A percentile compares a stretch with the other conserved stretches of the same genome.
Evolutionary conservation across 2,797 vertebrate genomes (phyloP).

Genomic region (Labroides dimidiatus): DNA sequence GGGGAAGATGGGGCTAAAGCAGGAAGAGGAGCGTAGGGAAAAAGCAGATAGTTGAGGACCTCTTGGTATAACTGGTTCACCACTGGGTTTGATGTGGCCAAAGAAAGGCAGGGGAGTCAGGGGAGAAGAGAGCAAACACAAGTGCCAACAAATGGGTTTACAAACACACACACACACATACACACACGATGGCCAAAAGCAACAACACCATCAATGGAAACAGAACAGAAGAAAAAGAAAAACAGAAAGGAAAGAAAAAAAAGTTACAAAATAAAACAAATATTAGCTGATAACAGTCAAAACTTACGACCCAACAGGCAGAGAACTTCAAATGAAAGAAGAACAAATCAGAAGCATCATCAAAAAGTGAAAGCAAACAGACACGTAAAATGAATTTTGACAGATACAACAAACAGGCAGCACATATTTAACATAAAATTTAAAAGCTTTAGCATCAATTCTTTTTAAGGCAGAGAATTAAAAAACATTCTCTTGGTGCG

Average conservation of each 20-base stretch:
- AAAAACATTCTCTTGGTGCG: too few relatives aligned
- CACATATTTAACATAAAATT: too few relatives aligned
- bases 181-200: constrained; percentile 31
- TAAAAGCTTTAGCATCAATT: too few relatives aligned
- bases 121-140: constrained; percentile 32
- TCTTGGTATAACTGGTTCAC: constrained; percentile 95
- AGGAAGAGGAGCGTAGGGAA: constrained; percentile 93
- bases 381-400: too few relatives aligned
- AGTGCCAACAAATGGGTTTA: constrained; percentile 24
- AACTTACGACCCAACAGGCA: constrained; percentile 18
- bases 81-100: constrained; percentile 87
- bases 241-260: constrained; percentile 27
- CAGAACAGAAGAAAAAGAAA: constrained; percentile 29
- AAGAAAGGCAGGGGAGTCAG: constrained; percentile 53
- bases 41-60: constrained; percentile 97
- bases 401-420: too few relatives aligned
- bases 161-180: constrained; percentile 12
- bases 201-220: constrained; percentile 36
- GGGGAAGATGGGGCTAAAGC: constrained; percentile 98
- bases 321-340: constrained; percentile 11
- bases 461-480: too few relatives aligned
- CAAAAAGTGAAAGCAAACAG: too few relatives aligned
- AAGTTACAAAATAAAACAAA: constrained; percentile 13
- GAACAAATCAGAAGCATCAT: too few relatives aligned
- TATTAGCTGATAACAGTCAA: constrained; percentile 6